phyloP scores from a whole-genome alignment of 1,140 invertebrate species.

The Polypedilum vanderplanki region DNA sequence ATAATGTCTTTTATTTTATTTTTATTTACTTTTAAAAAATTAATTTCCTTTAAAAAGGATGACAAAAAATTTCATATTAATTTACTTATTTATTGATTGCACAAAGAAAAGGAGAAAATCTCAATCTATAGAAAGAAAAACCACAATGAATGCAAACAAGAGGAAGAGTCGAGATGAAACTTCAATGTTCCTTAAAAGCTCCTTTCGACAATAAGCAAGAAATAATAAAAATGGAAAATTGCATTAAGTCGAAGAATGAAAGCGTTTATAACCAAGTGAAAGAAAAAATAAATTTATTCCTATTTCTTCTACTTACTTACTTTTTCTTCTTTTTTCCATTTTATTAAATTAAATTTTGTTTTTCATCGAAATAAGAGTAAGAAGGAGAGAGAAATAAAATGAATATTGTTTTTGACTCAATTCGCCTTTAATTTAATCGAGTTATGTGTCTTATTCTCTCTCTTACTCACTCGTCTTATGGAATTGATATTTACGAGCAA shows the following conservation, averaged over 20 bases:
- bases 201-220: no score
- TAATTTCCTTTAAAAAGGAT: no score
- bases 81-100: background rate
- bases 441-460: background rate
- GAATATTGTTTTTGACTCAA: conserved; percentile 25
- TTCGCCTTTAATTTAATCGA: conserved; percentile 11
- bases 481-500: background rate
- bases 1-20: no score
- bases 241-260: background rate
- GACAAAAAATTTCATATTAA: no score
- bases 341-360: conserved; percentile 29
- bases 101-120: background rate
- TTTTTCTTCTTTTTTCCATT: conserved; percentile 7
- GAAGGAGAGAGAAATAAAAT: background rate
- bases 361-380: background rate
- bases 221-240: background rate
- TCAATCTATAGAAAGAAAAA: background rate
- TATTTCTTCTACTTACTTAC: no score
- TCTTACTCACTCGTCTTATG: background rate
- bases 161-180: background rate
- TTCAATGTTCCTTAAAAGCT: background rate
- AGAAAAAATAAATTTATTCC: no score
- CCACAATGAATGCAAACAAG: background rate
- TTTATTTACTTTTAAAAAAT: no score
- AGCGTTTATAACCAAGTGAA: background rate